These are phyloP conservation scores for Smithornis capensis DNA, from an alignment of 2,113 vertebrate genomes.

Conservation along the genomic window DNA sequence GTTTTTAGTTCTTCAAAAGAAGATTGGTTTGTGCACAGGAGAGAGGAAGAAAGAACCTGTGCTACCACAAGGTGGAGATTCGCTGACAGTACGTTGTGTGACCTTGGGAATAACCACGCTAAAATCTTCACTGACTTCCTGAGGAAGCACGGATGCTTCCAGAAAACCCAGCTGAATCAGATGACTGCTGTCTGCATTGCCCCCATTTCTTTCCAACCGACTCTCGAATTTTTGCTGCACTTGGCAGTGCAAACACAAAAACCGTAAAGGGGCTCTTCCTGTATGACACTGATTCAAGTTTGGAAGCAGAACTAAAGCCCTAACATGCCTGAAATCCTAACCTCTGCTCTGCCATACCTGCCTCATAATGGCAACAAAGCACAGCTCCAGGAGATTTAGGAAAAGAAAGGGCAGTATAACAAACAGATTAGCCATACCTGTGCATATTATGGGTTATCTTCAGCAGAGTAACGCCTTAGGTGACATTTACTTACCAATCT, in stretches of 20 bases:
- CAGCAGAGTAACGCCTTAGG: background rate
- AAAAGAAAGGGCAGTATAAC: background rate
- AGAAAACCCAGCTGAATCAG: background rate
- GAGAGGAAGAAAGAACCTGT: background rate
- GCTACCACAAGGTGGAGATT: background rate
- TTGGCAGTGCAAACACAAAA: background rate
- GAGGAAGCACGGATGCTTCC: background rate
- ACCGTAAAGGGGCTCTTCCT: background rate
- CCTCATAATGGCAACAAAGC: background rate
- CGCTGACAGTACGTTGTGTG: background rate
- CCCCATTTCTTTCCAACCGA: background rate
- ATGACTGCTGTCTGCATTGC: rapidly evolving
- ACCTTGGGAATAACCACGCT: background rate
- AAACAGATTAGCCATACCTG: background rate
- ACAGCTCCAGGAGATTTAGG: background rate
- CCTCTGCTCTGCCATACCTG: background rate
- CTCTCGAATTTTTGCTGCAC: background rate
- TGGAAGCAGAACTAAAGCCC: background rate
- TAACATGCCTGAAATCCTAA: background rate
- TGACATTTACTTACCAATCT: constrained; percentile 8
- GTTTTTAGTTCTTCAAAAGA: background rate
- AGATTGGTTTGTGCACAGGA: background rate
- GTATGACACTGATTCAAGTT: background rate
- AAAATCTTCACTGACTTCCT: background rate
- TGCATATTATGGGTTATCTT: background rate